Evolutionary conservation across 2,888 invertebrate genomes (phyloP), one percentile per base, ranked within the genome.

Genomic region (Plutella xylostella): DNA sequence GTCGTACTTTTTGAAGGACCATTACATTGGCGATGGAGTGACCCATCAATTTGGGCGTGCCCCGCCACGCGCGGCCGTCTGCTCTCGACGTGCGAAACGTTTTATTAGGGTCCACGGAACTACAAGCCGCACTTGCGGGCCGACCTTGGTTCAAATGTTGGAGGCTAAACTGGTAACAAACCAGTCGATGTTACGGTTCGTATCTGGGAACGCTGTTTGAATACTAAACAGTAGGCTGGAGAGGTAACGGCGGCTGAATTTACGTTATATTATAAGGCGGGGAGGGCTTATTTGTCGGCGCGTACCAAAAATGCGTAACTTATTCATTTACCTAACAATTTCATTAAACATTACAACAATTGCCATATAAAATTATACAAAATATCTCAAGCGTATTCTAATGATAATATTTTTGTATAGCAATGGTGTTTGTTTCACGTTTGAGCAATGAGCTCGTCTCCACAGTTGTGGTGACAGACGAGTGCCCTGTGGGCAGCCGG

Each of bases 11-110:
- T 77, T 78, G 79, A 79, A 78, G 79, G 75, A 72, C 77, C 79
- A 77, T 79, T 80, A 75, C 76, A 70, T 74, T 71, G 75, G 65
- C 74, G 72, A 77, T 73, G 75, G 76, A 77, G 79, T 72, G 79
- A 74, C 72, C 77, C 76, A 80, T 80, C 79, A 80, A 80, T 80
- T 77, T 76, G 66, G 76, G 65, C 72, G 71, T 70, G 72, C 69
- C 77, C 77, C 75, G 74, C 72, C 75, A 75, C 79, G 76, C 74
- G 73, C 72, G 71, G 68, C 61, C 57, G 54, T 54, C 70, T 76
- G 77, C 55, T 68, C 62, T 59, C 69, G 79, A 80, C 77, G 76
- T 76, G 74, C 72, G 74, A 77, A 77, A 69, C 70, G 72, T 74
- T 75, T 77, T 75, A 74, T 75, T 72, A 71, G 70, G 72, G 70